These are phyloP conservation scores for Elanoides forficatus DNA, from an alignment of 2,113 vertebrate species.

Conservation along the genomic window DNA sequence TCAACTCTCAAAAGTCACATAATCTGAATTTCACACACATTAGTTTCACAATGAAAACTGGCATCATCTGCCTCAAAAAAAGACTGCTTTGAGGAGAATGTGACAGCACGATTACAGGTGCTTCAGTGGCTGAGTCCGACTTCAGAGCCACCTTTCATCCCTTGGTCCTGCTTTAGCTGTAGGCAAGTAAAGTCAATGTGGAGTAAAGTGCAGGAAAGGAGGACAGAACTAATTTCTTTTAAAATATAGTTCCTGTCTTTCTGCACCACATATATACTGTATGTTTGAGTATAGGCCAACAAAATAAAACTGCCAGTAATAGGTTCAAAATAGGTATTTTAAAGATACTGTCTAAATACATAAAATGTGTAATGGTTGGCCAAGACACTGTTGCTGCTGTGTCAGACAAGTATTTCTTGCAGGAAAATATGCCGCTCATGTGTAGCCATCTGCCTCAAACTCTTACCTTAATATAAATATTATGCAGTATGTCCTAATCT, in stretches of 20 bases:
- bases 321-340: not conserved
- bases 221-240: not conserved
- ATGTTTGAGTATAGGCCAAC: not conserved
- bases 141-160: not conserved
- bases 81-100: not conserved
- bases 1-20: not conserved
- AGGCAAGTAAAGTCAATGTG: accelerated
- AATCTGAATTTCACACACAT: not conserved
- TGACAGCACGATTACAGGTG: not conserved
- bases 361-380: not conserved
- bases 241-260: not conserved
- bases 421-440: not conserved
- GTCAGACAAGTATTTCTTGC: not conserved
- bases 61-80: not conserved
- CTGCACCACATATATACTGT: not conserved
- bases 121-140: not conserved
- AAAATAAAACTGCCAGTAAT: not conserved
- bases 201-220: not conserved
- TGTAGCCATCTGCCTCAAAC: not conserved
- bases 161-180: not conserved
- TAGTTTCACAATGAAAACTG: not conserved
- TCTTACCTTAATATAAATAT: not conserved
- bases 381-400: not conserved
- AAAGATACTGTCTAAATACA: not conserved
- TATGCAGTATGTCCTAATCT: not conserved